phyloP scores from a whole-genome alignment of 23 tunicate species.

The Styela plicata region DNA sequence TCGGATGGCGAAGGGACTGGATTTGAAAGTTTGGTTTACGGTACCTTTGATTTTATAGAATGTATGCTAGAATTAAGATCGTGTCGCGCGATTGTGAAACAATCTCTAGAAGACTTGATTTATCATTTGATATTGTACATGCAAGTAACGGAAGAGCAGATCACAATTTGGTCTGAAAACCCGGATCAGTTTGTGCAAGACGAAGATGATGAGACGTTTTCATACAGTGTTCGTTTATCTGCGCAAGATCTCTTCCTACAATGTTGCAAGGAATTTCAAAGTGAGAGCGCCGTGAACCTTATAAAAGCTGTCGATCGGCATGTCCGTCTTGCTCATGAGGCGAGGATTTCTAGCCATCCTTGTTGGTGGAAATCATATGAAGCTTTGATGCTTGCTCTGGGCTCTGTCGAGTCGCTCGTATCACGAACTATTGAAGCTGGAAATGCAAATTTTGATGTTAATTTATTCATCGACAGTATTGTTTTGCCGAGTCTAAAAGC shows the following conservation, averaged over 20 bases:
- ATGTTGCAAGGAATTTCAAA: slow-evolving; percentile 64
- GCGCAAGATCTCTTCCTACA: slow-evolving; percentile 80
- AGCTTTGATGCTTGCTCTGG: slow-evolving; percentile 69
- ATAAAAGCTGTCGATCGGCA: slow-evolving; percentile 60
- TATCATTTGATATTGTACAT: slow-evolving; percentile 75
- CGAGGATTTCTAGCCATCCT: slow-evolving; percentile 42
- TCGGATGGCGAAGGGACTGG: slow-evolving; percentile 83
- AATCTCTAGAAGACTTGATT: slow-evolving; percentile 65
- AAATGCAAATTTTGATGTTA: slow-evolving; percentile 45
- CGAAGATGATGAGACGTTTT: slow-evolving; percentile 89
- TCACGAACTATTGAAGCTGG: slow-evolving; percentile 39
- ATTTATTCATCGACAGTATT: slow-evolving; percentile 48
- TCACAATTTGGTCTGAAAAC: slow-evolving; percentile 61
- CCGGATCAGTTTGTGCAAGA: slow-evolving; percentile 97
- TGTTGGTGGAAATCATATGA: slow-evolving; percentile 89
- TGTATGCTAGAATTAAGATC: slow-evolving; percentile 48
- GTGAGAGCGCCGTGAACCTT: slow-evolving; percentile 46
- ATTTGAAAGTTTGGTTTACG: slow-evolving; percentile 64
- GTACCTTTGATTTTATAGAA: slow-evolving; percentile 70
- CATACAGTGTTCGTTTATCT: slow-evolving; percentile 79
- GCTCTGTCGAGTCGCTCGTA: slow-evolving; percentile 58
- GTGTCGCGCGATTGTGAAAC: slow-evolving; percentile 48
- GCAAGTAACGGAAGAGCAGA: slow-evolving; percentile 89
- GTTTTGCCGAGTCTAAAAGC: slow-evolving; percentile 51
- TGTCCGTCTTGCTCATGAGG: slow-evolving; percentile 42